Percentiles rank a stretch among this genome's conserved stretches.
phyloP scores from a whole-genome alignment of 2,797 vertebrate species.

The Mormyrus proboscirostris region DNA sequence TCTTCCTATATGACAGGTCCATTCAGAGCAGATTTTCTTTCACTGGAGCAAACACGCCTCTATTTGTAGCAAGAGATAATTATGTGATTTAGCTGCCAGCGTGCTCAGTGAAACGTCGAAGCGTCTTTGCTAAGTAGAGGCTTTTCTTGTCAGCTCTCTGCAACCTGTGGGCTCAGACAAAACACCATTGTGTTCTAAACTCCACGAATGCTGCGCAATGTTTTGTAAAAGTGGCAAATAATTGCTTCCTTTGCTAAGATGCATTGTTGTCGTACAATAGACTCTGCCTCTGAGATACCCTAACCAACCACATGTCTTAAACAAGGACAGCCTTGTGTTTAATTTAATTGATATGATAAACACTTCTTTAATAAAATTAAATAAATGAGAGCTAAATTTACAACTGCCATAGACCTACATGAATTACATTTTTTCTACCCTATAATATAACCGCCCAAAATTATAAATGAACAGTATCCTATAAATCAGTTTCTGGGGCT shows the following conservation, averaged over 20 bases:
- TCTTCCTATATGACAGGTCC: constrained; percentile 36
- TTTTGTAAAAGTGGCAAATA: constrained; percentile 20
- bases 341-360: constrained; percentile 12
- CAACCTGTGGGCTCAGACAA: constrained; percentile 20
- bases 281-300: constrained; percentile 1
- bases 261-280: constrained; percentile 7
- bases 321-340: not conserved
- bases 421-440: not conserved
- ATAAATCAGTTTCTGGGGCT: not conserved
- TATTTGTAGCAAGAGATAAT: constrained; percentile 20
- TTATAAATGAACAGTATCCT: not conserved
- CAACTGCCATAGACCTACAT: not conserved
- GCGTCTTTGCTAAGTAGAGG: constrained; percentile 17
- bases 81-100: constrained; percentile 26
- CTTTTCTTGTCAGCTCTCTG: constrained; percentile 14
- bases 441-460: not conserved
- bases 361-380: not conserved
- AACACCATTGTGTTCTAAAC: constrained; percentile 16
- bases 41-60: constrained; percentile 12
- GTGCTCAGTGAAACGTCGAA: constrained; percentile 16
- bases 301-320: not conserved
- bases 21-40: constrained; percentile 22
- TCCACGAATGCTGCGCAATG: not conserved
- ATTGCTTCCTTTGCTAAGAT: constrained; percentile 16
- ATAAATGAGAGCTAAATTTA: not conserved